Evolutionary conservation across 2,888 invertebrate genomes (phyloP).

Genomic region (Lepas anatifera): DNA sequence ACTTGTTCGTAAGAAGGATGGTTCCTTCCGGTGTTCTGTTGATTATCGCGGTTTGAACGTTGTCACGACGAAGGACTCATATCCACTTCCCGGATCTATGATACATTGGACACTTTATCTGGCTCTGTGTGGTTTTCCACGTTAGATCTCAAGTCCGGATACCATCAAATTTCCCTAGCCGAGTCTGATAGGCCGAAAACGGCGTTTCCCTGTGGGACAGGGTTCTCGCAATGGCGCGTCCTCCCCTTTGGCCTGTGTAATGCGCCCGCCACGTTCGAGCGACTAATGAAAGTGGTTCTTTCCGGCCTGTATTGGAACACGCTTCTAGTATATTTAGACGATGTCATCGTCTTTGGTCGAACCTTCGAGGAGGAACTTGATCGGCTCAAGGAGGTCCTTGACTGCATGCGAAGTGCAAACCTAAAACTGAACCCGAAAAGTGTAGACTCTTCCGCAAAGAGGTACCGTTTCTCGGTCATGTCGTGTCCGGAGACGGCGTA

Average conservation of each 20-base stretch:
- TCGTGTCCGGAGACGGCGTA: not conserved
- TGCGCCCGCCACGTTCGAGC: not conserved
- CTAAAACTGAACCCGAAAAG: not conserved
- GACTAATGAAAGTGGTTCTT: not conserved
- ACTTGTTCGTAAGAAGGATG: too few species aligned
- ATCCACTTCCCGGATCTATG: too few species aligned
- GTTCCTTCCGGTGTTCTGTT: too few species aligned
- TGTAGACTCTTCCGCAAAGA: not conserved
- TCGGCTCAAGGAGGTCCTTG: not conserved
- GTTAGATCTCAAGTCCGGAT: too few species aligned
- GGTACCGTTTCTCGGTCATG: not conserved
- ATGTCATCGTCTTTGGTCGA: not conserved
- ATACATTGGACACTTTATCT: too few species aligned
- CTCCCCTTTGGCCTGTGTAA: not conserved
- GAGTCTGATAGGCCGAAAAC: not conserved
- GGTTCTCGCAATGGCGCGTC: not conserved
- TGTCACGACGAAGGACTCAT: too few species aligned
- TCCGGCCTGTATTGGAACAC: not conserved
- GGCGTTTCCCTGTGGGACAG: not conserved
- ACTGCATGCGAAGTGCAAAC: not conserved
- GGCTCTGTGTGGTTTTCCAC: too few species aligned
- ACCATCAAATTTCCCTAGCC: not conserved
- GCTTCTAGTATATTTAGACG: not conserved
- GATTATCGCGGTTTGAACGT: too few species aligned
- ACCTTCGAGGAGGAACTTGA: not conserved